Evolutionary conservation across 2,113 vertebrate species (phyloP).

Genomic region (Hippocampus comes): DNA sequence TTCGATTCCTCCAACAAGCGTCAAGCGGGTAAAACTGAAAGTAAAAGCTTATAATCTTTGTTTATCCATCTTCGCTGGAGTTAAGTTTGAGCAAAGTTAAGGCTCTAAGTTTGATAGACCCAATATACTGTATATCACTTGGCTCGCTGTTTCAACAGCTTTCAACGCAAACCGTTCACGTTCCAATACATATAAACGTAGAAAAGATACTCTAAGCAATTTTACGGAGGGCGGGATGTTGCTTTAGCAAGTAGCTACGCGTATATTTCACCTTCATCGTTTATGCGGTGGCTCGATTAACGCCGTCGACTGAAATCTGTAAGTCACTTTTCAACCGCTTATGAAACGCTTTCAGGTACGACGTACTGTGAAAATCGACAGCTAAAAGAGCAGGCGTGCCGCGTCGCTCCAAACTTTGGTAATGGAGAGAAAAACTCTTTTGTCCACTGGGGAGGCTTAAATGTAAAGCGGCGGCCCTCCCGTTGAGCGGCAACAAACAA

Average conservation of each 20-base stretch:
- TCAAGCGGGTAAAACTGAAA: too few species aligned
- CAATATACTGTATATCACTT: too few species aligned
- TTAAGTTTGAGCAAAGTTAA: too few species aligned
- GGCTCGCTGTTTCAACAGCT: too few species aligned
- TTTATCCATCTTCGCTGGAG: too few species aligned
- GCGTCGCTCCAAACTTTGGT: not conserved
- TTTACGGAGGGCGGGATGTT: not conserved
- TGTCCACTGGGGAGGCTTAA: not conserved
- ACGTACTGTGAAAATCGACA: constrained; percentile 1
- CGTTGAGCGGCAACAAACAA: constrained; percentile 56
- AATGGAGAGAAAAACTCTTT: not conserved
- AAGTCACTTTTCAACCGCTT: not conserved
- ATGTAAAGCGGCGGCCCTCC: constrained; percentile 13
- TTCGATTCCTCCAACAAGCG: too few species aligned
- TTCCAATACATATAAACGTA: not conserved
- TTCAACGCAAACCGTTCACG: too few species aligned
- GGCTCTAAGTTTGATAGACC: too few species aligned
- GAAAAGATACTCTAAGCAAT: not conserved
- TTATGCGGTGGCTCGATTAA: not conserved
- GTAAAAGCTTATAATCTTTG: too few species aligned
- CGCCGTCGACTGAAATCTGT: not conserved
- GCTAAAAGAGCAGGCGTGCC: not conserved
- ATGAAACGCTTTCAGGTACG: not conserved
- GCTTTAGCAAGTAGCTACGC: not conserved
- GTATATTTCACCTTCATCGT: not conserved